phyloP scores from a whole-genome alignment of 2,113 vertebrate species.

The Patagioenas fasciata region DNA sequence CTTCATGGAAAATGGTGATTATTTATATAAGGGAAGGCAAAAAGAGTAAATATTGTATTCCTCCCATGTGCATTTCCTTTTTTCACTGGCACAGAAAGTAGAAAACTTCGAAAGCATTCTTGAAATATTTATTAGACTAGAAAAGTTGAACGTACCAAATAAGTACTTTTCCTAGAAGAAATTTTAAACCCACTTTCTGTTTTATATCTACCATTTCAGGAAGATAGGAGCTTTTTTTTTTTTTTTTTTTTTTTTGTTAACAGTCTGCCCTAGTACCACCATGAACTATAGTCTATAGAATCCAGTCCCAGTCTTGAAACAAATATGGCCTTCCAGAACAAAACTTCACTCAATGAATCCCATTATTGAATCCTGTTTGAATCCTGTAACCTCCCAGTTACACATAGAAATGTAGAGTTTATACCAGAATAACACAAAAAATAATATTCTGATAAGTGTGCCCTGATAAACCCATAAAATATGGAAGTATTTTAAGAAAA shows the following conservation, averaged over 20 bases:
- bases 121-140: background rate
- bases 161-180: background rate
- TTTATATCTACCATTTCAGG: conserved; percentile 15
- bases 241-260: background rate
- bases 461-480: background rate
- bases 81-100: background rate
- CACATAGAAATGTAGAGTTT: background rate
- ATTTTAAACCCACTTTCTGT: background rate
- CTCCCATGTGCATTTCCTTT: background rate
- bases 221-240: too few species aligned
- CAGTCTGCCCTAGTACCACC: background rate
- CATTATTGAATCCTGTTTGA: background rate
- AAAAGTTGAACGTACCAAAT: background rate
- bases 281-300: background rate
- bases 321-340: background rate
- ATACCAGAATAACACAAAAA: background rate
- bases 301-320: background rate
- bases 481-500: background rate
- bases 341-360: background rate
- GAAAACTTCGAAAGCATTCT: background rate
- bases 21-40: background rate
- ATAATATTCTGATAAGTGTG: background rate
- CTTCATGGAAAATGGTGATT: background rate
- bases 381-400: background rate
- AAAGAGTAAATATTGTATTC: background rate